A percentile compares a stretch with the other conserved stretches of the same genome.
These are phyloP conservation scores for Callosobruchus maculatus DNA, from an alignment of 2,888 invertebrate genomes.

Conservation along the genomic window DNA sequence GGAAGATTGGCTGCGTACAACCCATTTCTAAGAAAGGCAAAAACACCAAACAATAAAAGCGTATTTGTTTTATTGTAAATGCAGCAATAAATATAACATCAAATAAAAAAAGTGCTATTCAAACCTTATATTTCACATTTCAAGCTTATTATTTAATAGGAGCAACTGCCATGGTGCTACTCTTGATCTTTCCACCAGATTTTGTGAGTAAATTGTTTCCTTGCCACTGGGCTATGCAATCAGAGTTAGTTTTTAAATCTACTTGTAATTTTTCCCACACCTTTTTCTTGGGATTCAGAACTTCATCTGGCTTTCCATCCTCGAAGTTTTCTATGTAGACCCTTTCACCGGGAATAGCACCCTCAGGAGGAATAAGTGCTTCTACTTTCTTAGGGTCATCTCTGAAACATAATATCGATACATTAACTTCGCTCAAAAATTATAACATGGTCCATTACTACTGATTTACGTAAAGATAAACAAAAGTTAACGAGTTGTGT, in stretches of 20 bases:
- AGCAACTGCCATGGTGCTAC: constrained; percentile 73
- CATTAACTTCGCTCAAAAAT: background rate
- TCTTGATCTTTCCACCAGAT: constrained; percentile 69
- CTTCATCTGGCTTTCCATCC: constrained; percentile 72
- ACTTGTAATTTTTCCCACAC: constrained; percentile 89
- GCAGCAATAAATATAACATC: background rate
- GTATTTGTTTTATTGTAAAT: background rate
- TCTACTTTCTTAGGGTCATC: constrained; percentile 81
- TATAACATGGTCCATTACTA: too few species aligned
- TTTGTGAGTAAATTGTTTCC: constrained; percentile 72
- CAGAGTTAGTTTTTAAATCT: constrained; percentile 69
- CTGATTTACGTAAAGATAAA: too few species aligned
- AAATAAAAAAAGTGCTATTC: background rate
- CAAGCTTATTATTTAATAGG: constrained; percentile 68
- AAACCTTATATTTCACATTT: background rate
- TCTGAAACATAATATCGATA: constrained; percentile 43
- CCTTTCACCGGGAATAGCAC: constrained; percentile 76
- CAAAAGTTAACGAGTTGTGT: too few species aligned
- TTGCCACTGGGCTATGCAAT: constrained; percentile 80
- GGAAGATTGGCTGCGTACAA: too few species aligned
- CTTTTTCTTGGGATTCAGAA: constrained; percentile 93
- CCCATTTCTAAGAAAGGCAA: too few species aligned
- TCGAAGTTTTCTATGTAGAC: constrained; percentile 81
- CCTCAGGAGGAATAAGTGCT: constrained; percentile 74
- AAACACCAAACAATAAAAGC: background rate